These are phyloP conservation scores for Aldabrachelys gigantea DNA, from an alignment of 2,113 vertebrate genomes.

Conservation along the genomic window DNA sequence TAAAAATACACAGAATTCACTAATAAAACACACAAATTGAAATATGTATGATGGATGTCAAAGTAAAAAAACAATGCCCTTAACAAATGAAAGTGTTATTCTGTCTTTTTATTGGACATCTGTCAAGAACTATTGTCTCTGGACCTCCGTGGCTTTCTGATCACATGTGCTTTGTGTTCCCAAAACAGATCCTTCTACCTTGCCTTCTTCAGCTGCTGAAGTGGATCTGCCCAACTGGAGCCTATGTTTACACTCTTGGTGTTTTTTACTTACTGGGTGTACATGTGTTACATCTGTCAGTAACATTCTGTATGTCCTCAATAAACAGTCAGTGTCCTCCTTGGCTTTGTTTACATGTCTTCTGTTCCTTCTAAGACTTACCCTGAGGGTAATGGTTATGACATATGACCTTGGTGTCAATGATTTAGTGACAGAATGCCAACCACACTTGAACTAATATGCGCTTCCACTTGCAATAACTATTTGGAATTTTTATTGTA, in stretches of 20 bases:
- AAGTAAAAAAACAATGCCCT: background rate
- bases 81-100: background rate
- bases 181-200: background rate
- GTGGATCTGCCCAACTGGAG: background rate
- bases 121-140: background rate
- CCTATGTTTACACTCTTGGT: background rate
- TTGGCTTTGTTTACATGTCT: background rate
- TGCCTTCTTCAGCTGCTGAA: background rate
- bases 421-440: background rate
- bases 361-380: background rate
- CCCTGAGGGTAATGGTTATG: background rate
- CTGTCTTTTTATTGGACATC: background rate
- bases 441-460: background rate
- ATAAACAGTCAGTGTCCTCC: background rate
- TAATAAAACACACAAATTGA: background rate
- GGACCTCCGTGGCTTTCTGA: background rate
- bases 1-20: background rate
- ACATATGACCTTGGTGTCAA: accelerated
- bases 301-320: background rate
- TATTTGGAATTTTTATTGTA: background rate
- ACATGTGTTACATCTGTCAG: background rate
- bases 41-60: accelerated
- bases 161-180: background rate
- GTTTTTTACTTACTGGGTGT: accelerated
- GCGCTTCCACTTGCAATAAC: background rate